phyloP scores from a whole-genome alignment of 64 coral and sea anemone genomes.

The Pachyseris speciosa region DNA sequence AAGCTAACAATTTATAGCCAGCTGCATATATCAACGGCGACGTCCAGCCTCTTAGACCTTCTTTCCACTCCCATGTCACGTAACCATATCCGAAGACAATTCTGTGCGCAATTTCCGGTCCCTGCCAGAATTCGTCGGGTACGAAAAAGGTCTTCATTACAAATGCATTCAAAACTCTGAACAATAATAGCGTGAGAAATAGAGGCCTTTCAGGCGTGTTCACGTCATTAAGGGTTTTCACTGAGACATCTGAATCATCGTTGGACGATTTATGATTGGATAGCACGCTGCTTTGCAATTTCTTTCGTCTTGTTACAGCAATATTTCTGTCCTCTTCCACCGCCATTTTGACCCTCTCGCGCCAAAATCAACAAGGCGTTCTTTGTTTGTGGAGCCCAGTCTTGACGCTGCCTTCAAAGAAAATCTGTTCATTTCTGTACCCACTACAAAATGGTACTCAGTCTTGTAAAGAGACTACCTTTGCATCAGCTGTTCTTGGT shows the following conservation, averaged over 20 bases:
- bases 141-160: conserved; percentile 85
- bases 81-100: conserved; percentile 92
- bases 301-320: not conserved
- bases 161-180: conserved; percentile 81
- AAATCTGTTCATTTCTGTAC: not conserved
- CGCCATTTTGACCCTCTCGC: not conserved
- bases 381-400: not conserved
- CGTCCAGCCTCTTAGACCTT: conserved; percentile 88
- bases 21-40: conserved; percentile 80
- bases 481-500: conserved; percentile 81
- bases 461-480: conserved; percentile 41
- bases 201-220: not conserved
- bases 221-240: not conserved
- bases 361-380: not conserved
- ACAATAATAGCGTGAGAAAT: conserved; percentile 47
- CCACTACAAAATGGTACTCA: conserved; percentile 14
- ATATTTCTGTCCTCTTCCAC: not conserved
- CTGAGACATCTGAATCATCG: not conserved
- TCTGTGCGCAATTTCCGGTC: conserved; percentile 92
- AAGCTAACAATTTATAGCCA: conserved; percentile 64
- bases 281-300: not conserved
- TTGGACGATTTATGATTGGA: not conserved
- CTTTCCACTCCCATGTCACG: conserved; percentile 95
- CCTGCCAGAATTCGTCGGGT: conserved; percentile 98
- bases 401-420: not conserved